These are phyloP conservation scores for Thymelicus sylvestris DNA, from an alignment of 2,888 invertebrate genomes.

Conservation along the genomic window DNA sequence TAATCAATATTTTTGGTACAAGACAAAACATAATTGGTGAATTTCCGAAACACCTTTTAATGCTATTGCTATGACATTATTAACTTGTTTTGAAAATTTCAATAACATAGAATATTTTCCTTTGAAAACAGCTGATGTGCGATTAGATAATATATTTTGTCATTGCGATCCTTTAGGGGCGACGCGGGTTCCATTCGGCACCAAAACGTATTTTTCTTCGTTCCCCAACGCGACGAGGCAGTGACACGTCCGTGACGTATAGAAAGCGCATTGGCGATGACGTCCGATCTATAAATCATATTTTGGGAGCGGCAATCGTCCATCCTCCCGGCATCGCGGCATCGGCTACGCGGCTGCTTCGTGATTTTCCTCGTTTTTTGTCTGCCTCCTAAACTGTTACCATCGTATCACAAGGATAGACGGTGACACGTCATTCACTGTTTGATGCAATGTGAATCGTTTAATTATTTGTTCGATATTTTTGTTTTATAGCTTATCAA, in stretches of 20 bases:
- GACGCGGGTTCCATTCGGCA: slow-evolving; percentile 43
- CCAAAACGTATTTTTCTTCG: slow-evolving; percentile 57
- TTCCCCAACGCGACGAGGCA: slow-evolving; percentile 48
- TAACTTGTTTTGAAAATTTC: too few relatives aligned
- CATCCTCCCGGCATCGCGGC: slow-evolving; percentile 54
- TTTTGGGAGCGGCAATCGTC: slow-evolving; percentile 74
- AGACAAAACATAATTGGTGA: too few relatives aligned
- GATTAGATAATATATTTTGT: slow-evolving; percentile 32
- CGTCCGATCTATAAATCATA: slow-evolving; percentile 82
- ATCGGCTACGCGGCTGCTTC: slow-evolving; percentile 50
- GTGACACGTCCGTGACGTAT: slow-evolving; percentile 68
- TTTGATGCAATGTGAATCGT: not conserved
- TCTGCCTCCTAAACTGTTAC: slow-evolving; percentile 73
- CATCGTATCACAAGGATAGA: slow-evolving; percentile 57
- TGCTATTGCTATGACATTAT: too few relatives aligned
- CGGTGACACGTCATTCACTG: slow-evolving; percentile 57
- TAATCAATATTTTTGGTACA: too few relatives aligned
- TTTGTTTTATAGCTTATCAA: too few relatives aligned
- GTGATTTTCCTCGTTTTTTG: slow-evolving; percentile 79
- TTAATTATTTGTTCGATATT: too few relatives aligned
- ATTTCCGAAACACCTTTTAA: too few relatives aligned
- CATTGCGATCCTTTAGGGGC: slow-evolving; percentile 25
- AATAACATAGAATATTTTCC: not conserved
- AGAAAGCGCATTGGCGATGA: slow-evolving; percentile 81
- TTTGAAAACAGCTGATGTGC: not conserved